Evolutionary conservation across 1,140 invertebrate genomes (phyloP), one percentile per base, ranked within the genome.

Genomic region (Venturia canescens): DNA sequence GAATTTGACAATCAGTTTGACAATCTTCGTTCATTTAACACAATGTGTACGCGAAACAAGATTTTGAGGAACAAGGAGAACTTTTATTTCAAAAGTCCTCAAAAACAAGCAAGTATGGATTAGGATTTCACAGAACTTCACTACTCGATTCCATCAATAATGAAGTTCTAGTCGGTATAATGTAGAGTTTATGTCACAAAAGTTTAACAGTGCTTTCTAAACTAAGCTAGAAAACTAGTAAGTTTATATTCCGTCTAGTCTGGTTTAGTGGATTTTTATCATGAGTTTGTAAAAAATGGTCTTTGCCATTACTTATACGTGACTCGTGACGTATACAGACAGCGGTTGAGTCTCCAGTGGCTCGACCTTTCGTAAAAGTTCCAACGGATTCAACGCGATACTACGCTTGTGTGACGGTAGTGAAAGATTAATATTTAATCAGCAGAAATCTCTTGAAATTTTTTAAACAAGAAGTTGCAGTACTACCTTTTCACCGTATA

Each of bases 291-390:
- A n/a, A 44, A 2, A n/a, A 57, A 6, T 23, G 53, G 53, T 57
- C 7, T 0, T 4, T 18, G 21, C 53, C 18, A 57, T 57, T 57
- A 23, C 53, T n/a, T 57, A 57, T 18, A 57, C 16, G 53, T 18
- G 1, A 57, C 53, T n/a, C 21, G 4, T 57, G 9, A 57, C 21
- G 21, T 1, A 21, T 57, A 57, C 21, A 57, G 1, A n/a, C 5
- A 21, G 6, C 4, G 21, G 2, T 57, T 9, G 53, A 57, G 53
- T 18, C 21, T 57, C 53, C 21, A 7, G 53, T 23, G 53, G 53
- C 18, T 57, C n/a, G 53, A 57, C 53, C 53, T 57, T 57, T 57
- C 53, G 53, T 23, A 18, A 57, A 57, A 57, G 53, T 57, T 57
- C 21, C 53, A 57, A 57, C 18, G 53, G 5, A 7, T n/a, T 13